A percentile compares a stretch with the other conserved stretches of the same genome.
Conservation (phyloP, 1,140 invertebrate species). For the Uloborus diversus region DNA sequence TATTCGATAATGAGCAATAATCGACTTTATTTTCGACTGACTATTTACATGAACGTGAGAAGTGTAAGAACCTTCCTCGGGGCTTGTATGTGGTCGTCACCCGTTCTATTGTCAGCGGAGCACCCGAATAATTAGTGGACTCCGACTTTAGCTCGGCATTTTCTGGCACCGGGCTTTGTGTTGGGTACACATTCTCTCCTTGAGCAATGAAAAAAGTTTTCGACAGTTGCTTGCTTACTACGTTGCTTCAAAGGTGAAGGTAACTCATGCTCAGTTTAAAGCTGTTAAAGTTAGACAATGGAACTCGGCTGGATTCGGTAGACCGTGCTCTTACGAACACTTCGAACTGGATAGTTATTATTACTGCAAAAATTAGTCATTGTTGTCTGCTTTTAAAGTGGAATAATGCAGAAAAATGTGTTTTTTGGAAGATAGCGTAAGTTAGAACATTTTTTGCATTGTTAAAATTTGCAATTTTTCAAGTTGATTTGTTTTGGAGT, state of each 20-base stretch:
- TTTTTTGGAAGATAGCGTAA: slow-evolving; percentile 53
- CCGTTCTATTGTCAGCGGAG: slow-evolving; percentile 42
- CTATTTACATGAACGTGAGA: no score
- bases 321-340: slow-evolving; percentile 1
- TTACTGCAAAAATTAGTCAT: slow-evolving; percentile 24
- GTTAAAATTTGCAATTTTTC: no score
- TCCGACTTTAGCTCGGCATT: slow-evolving; percentile 55
- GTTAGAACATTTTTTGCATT: not conserved
- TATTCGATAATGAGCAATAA: no score
- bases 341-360: slow-evolving; percentile 27
- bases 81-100: not conserved
- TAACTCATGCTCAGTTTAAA: slow-evolving; percentile 55
- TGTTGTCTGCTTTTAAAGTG: slow-evolving; percentile 6
- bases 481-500: no score
- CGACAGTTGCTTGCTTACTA: slow-evolving; percentile 49
- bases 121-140: slow-evolving; percentile 53
- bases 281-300: slow-evolving; percentile 51
- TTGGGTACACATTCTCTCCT: slow-evolving; percentile 46
- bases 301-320: slow-evolving; percentile 36
- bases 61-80: not conserved
- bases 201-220: slow-evolving; percentile 45
- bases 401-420: slow-evolving; percentile 47
- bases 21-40: no score
- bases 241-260: slow-evolving; percentile 53
- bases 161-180: slow-evolving; percentile 53